These are phyloP conservation scores for Grus americana DNA, from an alignment of 2,113 vertebrate genomes.

Conservation along the genomic window DNA sequence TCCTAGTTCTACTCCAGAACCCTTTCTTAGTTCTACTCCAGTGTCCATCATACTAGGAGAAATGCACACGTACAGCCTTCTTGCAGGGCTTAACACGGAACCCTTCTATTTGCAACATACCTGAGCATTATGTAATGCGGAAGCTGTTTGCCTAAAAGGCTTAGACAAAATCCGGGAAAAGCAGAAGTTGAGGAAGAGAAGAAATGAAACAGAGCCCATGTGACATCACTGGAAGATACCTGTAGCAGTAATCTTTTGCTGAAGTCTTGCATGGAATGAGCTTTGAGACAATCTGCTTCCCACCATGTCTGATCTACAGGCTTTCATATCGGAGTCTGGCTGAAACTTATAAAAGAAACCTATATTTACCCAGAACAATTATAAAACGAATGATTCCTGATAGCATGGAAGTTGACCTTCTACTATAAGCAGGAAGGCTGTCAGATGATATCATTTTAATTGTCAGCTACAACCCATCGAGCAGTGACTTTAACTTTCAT, in stretches of 20 bases:
- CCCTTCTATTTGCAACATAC: background rate
- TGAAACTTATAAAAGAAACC: background rate
- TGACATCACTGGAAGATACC: background rate
- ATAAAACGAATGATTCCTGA: background rate
- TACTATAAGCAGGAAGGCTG: background rate
- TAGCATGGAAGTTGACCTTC: background rate
- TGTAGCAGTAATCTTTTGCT: background rate
- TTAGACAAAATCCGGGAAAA: background rate
- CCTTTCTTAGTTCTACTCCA: background rate
- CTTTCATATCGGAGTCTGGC: background rate
- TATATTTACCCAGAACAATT: conserved; percentile 5
- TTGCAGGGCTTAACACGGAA: background rate
- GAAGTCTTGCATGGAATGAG: background rate
- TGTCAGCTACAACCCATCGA: background rate
- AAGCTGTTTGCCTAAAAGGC: background rate
- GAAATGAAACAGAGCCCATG: background rate
- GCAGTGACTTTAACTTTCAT: background rate
- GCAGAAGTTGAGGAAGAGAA: background rate
- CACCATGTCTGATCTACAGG: background rate
- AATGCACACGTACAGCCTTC: background rate
- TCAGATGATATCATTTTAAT: background rate
- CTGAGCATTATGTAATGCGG: background rate
- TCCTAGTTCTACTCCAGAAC: background rate
- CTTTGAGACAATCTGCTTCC: background rate
- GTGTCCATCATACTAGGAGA: background rate